Evolutionary conservation across 2,113 vertebrate species (phyloP).

Genomic region (Datnioides undecimradiatus): DNA sequence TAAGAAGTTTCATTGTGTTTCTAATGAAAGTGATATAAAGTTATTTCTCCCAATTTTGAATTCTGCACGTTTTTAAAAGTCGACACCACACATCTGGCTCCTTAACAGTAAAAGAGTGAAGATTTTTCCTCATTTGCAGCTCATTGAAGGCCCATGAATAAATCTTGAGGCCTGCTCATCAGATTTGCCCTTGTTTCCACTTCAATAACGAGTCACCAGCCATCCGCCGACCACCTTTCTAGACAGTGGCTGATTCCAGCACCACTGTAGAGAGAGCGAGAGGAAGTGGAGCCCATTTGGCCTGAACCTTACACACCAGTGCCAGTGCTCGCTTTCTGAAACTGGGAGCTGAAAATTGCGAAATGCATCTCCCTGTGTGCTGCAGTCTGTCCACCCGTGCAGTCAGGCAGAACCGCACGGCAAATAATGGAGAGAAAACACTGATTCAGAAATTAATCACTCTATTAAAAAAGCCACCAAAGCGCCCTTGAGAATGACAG

Average conservation of each 20-base stretch:
- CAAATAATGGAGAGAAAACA: slow-evolving; percentile 68
- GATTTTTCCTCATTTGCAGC: background rate
- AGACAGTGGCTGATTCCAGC: slow-evolving; percentile 51
- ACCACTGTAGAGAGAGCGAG: slow-evolving; percentile 37
- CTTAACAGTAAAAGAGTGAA: background rate
- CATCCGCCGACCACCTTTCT: slow-evolving; percentile 25
- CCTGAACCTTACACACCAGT: slow-evolving; percentile 42
- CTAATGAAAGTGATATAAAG: background rate
- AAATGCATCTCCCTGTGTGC: slow-evolving; percentile 67
- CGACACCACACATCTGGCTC: background rate
- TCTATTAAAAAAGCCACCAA: slow-evolving; percentile 69
- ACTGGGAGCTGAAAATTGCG: slow-evolving; percentile 62
- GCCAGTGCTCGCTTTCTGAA: slow-evolving; percentile 56
- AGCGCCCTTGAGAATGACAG: slow-evolving; percentile 70
- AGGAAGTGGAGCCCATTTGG: slow-evolving; percentile 68
- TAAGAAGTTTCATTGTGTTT: background rate
- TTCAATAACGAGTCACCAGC: slow-evolving; percentile 44
- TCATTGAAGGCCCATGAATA: slow-evolving; percentile 14
- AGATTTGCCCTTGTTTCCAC: slow-evolving; percentile 35
- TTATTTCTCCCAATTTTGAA: background rate
- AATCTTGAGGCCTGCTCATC: slow-evolving; percentile 19
- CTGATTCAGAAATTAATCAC: slow-evolving; percentile 69
- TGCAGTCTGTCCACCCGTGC: slow-evolving; percentile 71
- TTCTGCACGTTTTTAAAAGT: background rate
- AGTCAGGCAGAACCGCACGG: slow-evolving; percentile 47